These are phyloP conservation scores for Prionace glauca DNA, from an alignment of 2,797 vertebrate genomes.

Conservation along the genomic window DNA sequence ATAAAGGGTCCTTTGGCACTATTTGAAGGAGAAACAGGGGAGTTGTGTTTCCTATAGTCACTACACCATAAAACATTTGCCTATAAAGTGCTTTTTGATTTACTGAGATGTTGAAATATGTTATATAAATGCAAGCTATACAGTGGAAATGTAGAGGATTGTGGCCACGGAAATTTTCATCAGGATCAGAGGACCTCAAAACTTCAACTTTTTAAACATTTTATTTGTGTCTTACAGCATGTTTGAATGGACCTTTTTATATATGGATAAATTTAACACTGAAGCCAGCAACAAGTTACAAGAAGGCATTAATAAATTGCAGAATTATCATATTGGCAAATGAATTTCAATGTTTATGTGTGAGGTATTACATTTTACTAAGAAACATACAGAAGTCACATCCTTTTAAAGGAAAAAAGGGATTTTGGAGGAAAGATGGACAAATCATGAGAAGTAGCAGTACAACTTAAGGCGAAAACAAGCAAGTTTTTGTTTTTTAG, in stretches of 20 bases:
- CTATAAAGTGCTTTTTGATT: not conserved
- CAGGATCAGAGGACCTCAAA: not conserved
- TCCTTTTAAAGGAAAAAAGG: not conserved
- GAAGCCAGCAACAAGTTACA: not conserved
- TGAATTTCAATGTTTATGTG: not conserved
- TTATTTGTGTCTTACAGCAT: not conserved
- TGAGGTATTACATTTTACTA: not conserved
- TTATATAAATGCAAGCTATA: not conserved
- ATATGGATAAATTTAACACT: not conserved
- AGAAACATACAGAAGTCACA: not conserved
- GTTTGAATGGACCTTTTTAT: not conserved
- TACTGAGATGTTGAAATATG: not conserved
- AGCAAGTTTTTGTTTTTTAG: too few relatives aligned
- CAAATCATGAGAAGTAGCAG: not conserved
- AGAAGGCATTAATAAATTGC: not conserved
- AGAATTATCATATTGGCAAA: not conserved
- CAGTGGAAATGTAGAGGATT: not conserved
- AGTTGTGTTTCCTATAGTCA: not conserved
- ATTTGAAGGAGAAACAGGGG: not conserved
- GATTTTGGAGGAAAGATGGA: not conserved
- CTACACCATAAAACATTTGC: not conserved
- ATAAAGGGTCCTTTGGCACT: not conserved
- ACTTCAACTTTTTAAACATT: not conserved
- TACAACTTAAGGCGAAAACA: not conserved
- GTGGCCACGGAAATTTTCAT: not conserved